phyloP scores from a whole-genome alignment of 2,113 vertebrate genomes.

The Pituophis catenifer region DNA sequence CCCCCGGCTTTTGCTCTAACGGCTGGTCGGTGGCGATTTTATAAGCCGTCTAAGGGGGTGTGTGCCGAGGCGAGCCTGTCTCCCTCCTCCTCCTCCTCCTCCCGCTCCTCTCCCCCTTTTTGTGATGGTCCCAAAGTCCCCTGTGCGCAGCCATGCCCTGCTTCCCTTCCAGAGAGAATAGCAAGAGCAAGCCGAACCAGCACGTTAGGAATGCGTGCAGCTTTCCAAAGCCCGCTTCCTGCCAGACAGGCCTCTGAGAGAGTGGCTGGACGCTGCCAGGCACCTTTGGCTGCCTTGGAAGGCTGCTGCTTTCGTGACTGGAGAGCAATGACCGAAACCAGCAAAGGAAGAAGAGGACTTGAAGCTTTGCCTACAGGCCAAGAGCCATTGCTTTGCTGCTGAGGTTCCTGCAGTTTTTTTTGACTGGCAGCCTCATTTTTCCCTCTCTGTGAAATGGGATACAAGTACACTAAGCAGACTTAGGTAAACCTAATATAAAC shows the following conservation, averaged over 20 bases:
- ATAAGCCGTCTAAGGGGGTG: constrained; percentile 72
- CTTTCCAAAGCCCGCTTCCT: constrained; percentile 23
- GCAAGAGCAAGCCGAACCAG: constrained; percentile 2
- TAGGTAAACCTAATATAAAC: background rate
- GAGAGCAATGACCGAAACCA: background rate
- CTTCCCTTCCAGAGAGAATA: background rate
- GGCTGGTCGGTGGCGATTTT: constrained; percentile 66
- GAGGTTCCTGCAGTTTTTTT: background rate
- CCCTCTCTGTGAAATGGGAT: background rate
- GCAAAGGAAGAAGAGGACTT: background rate
- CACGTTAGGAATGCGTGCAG: background rate
- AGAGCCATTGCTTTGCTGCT: background rate
- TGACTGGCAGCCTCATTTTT: background rate
- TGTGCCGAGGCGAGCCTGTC: constrained; percentile 67
- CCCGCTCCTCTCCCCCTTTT: constrained; percentile 75
- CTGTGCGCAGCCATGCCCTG: constrained; percentile 4
- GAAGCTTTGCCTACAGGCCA: background rate
- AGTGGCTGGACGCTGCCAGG: background rate
- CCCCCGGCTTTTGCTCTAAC: constrained; percentile 27
- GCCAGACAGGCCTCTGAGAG: constrained; percentile 14
- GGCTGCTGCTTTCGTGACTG: constrained; percentile 5
- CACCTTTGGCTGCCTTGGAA: constrained; percentile 6
- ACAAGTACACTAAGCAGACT: background rate
- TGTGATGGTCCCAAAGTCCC: constrained; percentile 69
- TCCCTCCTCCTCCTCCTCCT: constrained; percentile 64